phyloP scores from a whole-genome alignment of 2,113 vertebrate species.

The Phrynosoma blainvillii region DNA sequence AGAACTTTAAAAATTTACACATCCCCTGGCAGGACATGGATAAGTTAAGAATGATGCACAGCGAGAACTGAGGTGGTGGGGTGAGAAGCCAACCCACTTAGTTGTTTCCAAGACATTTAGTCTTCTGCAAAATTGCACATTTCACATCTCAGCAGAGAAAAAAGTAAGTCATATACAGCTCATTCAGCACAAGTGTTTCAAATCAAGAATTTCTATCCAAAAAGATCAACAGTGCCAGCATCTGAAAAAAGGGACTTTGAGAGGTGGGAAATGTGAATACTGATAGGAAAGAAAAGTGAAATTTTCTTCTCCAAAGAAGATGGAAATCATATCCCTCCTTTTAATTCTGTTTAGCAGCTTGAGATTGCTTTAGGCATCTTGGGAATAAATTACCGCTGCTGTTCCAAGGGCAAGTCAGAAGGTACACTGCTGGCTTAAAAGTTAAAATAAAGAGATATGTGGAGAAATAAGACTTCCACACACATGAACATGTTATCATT shows the following conservation, averaged over 20 bases:
- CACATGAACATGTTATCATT: neutral
- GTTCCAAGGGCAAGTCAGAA: neutral
- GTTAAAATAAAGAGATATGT: neutral
- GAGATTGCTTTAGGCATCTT: neutral
- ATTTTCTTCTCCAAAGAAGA: neutral
- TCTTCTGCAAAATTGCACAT: slow-evolving; percentile 20
- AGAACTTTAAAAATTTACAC: neutral
- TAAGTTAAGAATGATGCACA: neutral
- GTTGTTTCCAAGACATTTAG: neutral
- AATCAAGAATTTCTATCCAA: neutral
- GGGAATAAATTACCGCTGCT: neutral
- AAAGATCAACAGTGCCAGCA: neutral
- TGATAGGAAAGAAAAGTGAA: neutral
- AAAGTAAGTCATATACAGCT: neutral
- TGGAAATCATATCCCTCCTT: neutral
- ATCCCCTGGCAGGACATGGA: neutral
- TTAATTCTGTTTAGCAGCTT: neutral
- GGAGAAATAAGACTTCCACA: neutral
- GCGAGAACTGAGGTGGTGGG: neutral
- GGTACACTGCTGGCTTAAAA: neutral
- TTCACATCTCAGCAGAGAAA: slow-evolving; percentile 1
- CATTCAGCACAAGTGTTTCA: slow-evolving; percentile 10
- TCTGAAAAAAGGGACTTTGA: neutral
- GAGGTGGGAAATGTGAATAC: neutral
- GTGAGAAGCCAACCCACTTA: neutral